Conservation (phyloP, 2,113 vertebrate genomes). For the Miniopterus natalensis region DNA sequence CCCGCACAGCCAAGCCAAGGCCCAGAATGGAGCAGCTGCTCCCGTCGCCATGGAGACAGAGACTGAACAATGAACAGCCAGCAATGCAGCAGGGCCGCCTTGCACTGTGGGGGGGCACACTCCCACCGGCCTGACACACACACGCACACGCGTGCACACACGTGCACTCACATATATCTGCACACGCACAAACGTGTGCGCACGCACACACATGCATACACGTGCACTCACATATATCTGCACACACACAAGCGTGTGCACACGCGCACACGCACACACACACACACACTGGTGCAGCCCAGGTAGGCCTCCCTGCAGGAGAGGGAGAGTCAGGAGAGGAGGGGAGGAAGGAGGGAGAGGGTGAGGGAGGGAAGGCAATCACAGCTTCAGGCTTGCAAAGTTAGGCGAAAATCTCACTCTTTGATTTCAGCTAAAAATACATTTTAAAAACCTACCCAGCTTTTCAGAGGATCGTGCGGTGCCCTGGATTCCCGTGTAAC, state of each 20-base stretch:
- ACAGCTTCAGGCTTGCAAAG: background rate
- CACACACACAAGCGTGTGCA: background rate
- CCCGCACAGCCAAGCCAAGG: slow-evolving; percentile 87
- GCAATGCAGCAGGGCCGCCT: slow-evolving; percentile 87
- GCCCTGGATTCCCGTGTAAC: slow-evolving; percentile 32
- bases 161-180: background rate
- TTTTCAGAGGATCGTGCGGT: background rate
- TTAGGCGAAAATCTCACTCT: slow-evolving; percentile 39
- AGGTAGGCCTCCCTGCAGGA: background rate
- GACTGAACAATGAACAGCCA: slow-evolving; percentile 91
- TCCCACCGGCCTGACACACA: background rate
- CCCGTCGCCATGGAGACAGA: slow-evolving; percentile 93
- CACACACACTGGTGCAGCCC: background rate
- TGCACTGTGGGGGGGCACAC: slow-evolving; percentile 41
- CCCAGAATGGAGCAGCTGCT: slow-evolving; percentile 96
- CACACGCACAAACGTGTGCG: background rate
- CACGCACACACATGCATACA: background rate
- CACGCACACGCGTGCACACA: background rate
- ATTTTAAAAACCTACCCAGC: background rate
- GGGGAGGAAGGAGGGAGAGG: background rate
- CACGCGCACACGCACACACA: background rate
- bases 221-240: background rate
- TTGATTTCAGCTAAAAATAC: slow-evolving; percentile 54
- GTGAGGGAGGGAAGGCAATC: rapidly evolving
- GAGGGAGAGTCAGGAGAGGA: background rate